Evolutionary conservation across 2,113 vertebrate genomes (phyloP).

Genomic region (Lucifuga dentata): DNA sequence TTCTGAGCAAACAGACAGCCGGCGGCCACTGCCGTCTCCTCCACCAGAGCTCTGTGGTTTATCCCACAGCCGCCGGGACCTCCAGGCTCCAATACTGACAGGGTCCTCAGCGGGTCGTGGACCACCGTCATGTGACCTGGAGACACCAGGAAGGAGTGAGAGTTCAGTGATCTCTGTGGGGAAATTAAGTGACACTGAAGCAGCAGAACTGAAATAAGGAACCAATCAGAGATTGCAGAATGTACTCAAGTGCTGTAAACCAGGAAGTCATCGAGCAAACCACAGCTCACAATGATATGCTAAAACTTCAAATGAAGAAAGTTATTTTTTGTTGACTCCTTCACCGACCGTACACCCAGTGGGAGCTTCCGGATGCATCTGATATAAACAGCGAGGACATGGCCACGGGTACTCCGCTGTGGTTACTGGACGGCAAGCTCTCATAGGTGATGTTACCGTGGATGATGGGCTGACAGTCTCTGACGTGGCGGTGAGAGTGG

Average conservation of each 20-base stretch:
- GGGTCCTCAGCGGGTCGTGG: constrained; percentile 82
- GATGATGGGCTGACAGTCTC: constrained; percentile 83
- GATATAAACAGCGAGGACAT: constrained; percentile 85
- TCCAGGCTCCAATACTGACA: constrained; percentile 92
- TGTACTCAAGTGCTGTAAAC: too few species aligned
- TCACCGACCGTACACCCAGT: constrained; percentile 79
- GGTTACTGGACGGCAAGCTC: constrained; percentile 72
- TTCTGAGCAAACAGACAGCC: constrained; percentile 91
- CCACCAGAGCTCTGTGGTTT: constrained; percentile 76
- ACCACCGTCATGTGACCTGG: constrained; percentile 87
- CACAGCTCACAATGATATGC: too few species aligned
- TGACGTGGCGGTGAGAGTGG: constrained; percentile 78
- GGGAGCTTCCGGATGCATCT: constrained; percentile 47
- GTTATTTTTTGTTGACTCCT: too few species aligned
- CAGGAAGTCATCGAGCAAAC: too few species aligned
- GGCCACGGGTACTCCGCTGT: constrained; percentile 49
- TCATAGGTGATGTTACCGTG: constrained; percentile 86
- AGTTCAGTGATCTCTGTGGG: too few species aligned
- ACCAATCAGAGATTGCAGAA: too few species aligned
- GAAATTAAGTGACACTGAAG: too few species aligned
- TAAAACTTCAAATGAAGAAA: too few species aligned
- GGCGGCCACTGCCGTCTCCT: constrained; percentile 77
- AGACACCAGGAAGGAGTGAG: too few species aligned
- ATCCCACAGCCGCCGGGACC: constrained; percentile 84
- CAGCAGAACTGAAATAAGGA: too few species aligned